phyloP scores from a whole-genome alignment of 2,113 vertebrate species.

The Thomomys bottae region DNA sequence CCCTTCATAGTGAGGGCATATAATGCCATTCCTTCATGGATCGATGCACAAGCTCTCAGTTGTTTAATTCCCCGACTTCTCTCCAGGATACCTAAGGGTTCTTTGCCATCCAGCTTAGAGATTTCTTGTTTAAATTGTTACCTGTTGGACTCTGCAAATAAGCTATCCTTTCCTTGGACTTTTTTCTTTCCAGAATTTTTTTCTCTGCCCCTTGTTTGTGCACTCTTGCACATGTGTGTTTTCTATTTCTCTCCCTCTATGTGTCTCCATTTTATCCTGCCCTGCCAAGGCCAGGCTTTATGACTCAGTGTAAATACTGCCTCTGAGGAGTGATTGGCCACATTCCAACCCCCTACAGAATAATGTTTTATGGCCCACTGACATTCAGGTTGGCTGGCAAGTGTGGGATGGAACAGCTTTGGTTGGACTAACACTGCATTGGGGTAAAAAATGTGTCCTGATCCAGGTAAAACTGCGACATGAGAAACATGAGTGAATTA shows the following conservation, averaged over 20 bases:
- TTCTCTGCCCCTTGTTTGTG: background rate
- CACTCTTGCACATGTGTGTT: background rate
- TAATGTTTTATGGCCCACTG: conserved; percentile 44
- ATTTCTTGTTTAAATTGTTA: conserved; percentile 16
- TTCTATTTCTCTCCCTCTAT: conserved; percentile 22
- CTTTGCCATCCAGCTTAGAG: conserved; percentile 6
- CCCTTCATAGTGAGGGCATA: background rate
- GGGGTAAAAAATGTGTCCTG: background rate
- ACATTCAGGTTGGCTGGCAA: conserved; percentile 55
- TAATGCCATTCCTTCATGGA: background rate
- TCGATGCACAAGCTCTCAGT: background rate
- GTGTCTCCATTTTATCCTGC: conserved; percentile 30
- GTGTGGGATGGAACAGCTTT: conserved; percentile 6
- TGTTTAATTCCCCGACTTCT: conserved; percentile 41
- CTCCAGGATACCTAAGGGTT: background rate
- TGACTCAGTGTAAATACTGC: conserved; percentile 48
- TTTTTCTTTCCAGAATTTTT: background rate
- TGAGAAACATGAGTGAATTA: conserved; percentile 33
- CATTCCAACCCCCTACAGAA: conserved; percentile 39
- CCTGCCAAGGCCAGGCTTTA: conserved; percentile 60
- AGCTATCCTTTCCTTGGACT: background rate
- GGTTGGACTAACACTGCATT: background rate
- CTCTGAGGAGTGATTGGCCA: conserved; percentile 46
- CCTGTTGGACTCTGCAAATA: background rate
- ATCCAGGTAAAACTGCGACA: background rate